Evolutionary conservation across 2,113 vertebrate species (phyloP), one percentile per base, ranked within the genome.

Genomic region (Nesoenas mayeri): DNA sequence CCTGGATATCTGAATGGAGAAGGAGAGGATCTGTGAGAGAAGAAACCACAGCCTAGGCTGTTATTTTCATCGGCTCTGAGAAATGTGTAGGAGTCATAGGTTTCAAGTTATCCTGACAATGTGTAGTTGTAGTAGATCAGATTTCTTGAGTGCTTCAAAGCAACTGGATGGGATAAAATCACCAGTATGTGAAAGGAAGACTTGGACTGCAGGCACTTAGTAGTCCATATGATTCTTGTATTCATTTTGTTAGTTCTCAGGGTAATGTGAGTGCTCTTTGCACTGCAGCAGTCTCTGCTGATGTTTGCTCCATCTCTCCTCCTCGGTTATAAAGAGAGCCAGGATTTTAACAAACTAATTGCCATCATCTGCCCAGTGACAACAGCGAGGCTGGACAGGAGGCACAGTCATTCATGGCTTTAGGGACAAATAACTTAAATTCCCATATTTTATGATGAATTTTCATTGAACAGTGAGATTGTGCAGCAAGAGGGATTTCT

Each of bases 221-320:
- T 47, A 66, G 78, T 64, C 86, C 64, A 0, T 75, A 32, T 53
- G 44, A 36, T 91, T 38, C 70, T 69, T 64, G 17, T 40, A 40
- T 58, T 78, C 22, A 15, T 87, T 84, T 84, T 79, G 40, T 50
- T 79, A 13, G 36, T 75, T 94, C 50, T 69, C 54, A 51, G 51
- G 48, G 50, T 40, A 62, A 72, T 15, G 2, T 64, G 61, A 95
- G 60, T 56, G 69, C 72, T 94, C 36, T 78, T 93, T 64, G 88
- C 79, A 54, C 77, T 89, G 86, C 86, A 85, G 94, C 66, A 95
- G 58, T 29, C 42, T 64, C 44, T 92, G 83, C 83, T 87, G 61
- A 38, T 87, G 50, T 75, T 80, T 84, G n/a, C 53, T 91, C 48
- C 32, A 19, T 75, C 42, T 58, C 69, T 72, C 62, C 47, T 66